Evolutionary conservation across 2,113 vertebrate genomes (phyloP).

Genomic region (Rhinopomastus cyanomelas): DNA sequence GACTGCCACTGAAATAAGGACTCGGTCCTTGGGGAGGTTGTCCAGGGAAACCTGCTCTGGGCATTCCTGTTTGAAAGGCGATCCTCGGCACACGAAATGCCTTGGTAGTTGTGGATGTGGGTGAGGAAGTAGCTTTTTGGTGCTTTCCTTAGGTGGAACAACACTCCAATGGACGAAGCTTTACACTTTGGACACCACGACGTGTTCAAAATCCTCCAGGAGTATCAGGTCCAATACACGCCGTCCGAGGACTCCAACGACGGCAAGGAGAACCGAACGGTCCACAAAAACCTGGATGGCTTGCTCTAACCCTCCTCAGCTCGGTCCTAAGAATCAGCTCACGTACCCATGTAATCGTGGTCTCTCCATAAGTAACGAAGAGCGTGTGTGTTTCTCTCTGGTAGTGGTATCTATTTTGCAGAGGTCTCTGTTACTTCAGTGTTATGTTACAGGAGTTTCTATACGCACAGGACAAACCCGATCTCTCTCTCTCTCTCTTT

Average conservation of each 20-base stretch:
- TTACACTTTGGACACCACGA: constrained; percentile 98
- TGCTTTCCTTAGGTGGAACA: constrained; percentile 87
- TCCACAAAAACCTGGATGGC: constrained; percentile 94
- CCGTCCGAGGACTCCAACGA: constrained; percentile 78
- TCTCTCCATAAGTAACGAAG: constrained; percentile 71
- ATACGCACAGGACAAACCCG: constrained; percentile 76
- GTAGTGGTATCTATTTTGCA: constrained; percentile 79
- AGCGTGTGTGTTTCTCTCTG: constrained; percentile 79
- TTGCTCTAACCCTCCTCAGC: constrained; percentile 79
- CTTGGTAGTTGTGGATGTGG: background rate
- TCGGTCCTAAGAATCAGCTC: constrained; percentile 61
- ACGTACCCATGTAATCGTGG: constrained; percentile 74
- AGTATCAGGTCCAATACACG: constrained; percentile 91
- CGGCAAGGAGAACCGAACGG: constrained; percentile 81
- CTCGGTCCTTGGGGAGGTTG: no score
- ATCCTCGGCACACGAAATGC: background rate
- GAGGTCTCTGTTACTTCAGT: constrained; percentile 77
- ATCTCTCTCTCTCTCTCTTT: constrained; percentile 60
- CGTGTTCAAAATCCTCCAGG: constrained; percentile 93
- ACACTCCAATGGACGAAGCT: constrained; percentile 97
- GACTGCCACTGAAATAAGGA: no score
- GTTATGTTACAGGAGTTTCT: constrained; percentile 78
- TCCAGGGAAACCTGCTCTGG: no score
- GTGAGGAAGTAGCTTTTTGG: background rate
- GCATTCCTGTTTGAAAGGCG: background rate